These are phyloP conservation scores for Ceratosolen solmsi DNA, from an alignment of 1,140 invertebrate genomes.

Conservation along the genomic window DNA sequence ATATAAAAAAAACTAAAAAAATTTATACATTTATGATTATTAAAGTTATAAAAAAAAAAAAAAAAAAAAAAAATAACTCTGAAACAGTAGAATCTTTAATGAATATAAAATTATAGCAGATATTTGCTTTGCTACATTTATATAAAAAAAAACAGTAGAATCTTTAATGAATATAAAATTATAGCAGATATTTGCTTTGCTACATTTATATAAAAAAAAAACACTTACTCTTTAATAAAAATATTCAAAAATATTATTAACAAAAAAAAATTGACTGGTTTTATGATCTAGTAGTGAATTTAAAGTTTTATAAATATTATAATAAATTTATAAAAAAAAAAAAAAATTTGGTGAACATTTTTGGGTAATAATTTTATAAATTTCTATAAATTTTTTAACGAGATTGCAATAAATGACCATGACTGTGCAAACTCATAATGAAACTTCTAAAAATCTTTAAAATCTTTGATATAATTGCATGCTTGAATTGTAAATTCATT, in stretches of 20 bases:
- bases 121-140: background rate
- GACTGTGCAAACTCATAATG: constrained; percentile 23
- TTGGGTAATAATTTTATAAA: constrained; percentile 27
- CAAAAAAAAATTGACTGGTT: constrained; percentile 16
- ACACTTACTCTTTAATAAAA: constrained; percentile 33
- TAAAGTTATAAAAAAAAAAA: constrained; percentile 29
- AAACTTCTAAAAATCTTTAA: constrained; percentile 28
- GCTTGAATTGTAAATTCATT: constrained; percentile 30
- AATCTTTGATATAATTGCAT: constrained; percentile 25
- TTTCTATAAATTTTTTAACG: background rate
- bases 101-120: constrained; percentile 25
- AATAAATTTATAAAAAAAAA: constrained; percentile 31
- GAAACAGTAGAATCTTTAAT: constrained; percentile 31
- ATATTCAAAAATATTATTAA: constrained; percentile 44
- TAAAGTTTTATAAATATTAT: constrained; percentile 24
- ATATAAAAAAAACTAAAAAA: constrained; percentile 39
- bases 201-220: background rate
- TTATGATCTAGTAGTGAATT: constrained; percentile 22
- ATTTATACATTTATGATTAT: constrained; percentile 8
- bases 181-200: constrained; percentile 1
- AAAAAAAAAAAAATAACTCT: constrained; percentile 26
- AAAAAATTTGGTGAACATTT: constrained; percentile 35
- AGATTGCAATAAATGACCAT: constrained; percentile 33
- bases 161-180: constrained; percentile 38
- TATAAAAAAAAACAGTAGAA: background rate